Evolutionary conservation across 2,888 invertebrate genomes (phyloP).

Genomic region (Phania funesta): DNA sequence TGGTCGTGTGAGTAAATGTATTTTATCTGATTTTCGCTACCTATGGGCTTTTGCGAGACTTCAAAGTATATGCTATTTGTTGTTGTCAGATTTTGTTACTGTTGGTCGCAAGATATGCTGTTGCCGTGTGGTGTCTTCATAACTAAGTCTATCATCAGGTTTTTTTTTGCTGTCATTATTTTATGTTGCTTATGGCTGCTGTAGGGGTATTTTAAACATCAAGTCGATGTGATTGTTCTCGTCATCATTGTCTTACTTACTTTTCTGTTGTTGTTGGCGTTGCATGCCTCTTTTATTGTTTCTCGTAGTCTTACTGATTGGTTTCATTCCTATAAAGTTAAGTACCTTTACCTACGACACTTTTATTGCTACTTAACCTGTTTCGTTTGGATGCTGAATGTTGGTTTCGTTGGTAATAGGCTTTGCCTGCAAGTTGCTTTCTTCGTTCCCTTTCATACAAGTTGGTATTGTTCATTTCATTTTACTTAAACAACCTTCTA

Average conservation of each 20-base stretch:
- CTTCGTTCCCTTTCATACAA: not conserved
- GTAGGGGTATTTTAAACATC: conserved; percentile 28
- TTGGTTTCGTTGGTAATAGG: not conserved
- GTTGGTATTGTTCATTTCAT: conserved; percentile 7
- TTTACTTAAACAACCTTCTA: not conserved
- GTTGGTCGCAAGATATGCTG: conserved; percentile 1
- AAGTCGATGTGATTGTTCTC: conserved; percentile 24
- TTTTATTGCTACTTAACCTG: conserved; percentile 69
- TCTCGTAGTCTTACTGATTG: conserved; percentile 46
- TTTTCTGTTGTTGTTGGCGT: not conserved
- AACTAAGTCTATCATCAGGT: conserved; percentile 60
- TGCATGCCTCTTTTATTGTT: conserved; percentile 29
- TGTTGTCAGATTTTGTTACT: conserved; percentile 30
- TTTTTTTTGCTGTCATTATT: conserved; percentile 29
- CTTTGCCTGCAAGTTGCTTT: conserved; percentile 1
- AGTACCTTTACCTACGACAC: conserved; percentile 69
- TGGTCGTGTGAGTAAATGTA: not conserved
- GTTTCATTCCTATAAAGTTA: conserved; percentile 41
- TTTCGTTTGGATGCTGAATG: conserved; percentile 51
- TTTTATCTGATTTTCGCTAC: conserved; percentile 42
- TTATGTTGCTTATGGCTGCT: conserved; percentile 39
- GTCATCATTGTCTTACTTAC: conserved; percentile 13
- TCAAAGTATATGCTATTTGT: conserved; percentile 33
- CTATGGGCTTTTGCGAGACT: conserved; percentile 6
- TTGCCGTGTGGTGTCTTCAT: conserved; percentile 45